These are phyloP conservation scores for Ormyrus rosae DNA, from an alignment of 2,888 invertebrate species.

Conservation along the genomic window DNA sequence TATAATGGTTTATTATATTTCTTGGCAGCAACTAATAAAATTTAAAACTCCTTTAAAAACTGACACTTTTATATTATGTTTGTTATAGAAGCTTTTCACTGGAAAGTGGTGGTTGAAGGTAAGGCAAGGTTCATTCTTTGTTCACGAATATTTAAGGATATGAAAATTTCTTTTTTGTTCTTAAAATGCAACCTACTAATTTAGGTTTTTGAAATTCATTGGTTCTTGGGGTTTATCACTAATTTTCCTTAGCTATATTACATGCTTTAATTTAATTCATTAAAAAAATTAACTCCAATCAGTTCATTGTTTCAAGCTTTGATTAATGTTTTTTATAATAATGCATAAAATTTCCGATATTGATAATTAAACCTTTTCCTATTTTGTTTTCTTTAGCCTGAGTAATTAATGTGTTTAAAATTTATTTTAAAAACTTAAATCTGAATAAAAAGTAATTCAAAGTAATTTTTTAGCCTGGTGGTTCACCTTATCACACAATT, in stretches of 20 bases:
- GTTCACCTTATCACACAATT: constrained; percentile 94
- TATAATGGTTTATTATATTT: constrained; percentile 2
- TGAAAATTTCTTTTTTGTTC: constrained; percentile 17
- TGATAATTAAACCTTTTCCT: not conserved
- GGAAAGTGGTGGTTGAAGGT: constrained; percentile 82
- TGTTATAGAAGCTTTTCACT: constrained; percentile 80
- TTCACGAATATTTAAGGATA: constrained; percentile 34
- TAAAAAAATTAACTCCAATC: constrained; percentile 15
- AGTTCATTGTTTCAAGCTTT: constrained; percentile 31
- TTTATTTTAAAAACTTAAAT: not conserved
- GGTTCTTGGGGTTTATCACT: constrained; percentile 65
- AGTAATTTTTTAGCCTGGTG: constrained; percentile 80
- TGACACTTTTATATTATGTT: constrained; percentile 71
- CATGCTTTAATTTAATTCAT: constrained; percentile 39
- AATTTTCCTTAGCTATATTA: constrained; percentile 7
- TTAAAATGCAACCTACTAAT: constrained; percentile 2
- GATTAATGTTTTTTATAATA: constrained; percentile 24
- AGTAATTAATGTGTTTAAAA: not conserved
- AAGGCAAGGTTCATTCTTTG: constrained; percentile 71
- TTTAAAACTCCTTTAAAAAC: constrained; percentile 27
- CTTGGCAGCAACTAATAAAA: constrained; percentile 17
- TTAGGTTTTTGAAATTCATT: constrained; percentile 58
- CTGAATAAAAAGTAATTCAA: constrained; percentile 1
- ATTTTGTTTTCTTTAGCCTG: constrained; percentile 9
- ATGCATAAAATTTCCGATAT: constrained; percentile 3